Evolutionary conservation across 2,888 invertebrate species (phyloP).

Genomic region (Drosophila nigritarsus): DNA sequence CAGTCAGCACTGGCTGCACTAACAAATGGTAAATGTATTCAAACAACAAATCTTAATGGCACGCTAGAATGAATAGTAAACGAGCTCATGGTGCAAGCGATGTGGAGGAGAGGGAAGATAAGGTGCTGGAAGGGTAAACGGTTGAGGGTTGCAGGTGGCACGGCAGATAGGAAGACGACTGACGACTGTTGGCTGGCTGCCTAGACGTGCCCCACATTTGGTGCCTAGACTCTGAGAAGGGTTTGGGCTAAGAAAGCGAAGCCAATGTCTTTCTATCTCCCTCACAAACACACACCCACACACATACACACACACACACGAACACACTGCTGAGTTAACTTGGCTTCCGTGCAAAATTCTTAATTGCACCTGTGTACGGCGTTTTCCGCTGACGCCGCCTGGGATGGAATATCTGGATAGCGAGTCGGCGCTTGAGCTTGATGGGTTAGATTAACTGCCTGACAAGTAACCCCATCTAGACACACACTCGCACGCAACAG

Average conservation of each 20-base stretch:
- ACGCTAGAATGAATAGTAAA: conserved; percentile 80
- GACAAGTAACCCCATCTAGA: conserved; percentile 77
- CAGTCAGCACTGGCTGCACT: conserved; percentile 61
- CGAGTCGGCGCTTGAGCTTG: conserved; percentile 64
- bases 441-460: conserved; percentile 83
- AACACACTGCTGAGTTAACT: conserved; percentile 64
- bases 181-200: conserved; percentile 48
- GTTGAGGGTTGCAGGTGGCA: conserved; percentile 28
- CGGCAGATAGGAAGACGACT: conserved; percentile 46
- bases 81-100: conserved; percentile 49
- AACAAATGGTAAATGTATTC: conserved; percentile 80
- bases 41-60: conserved; percentile 81
- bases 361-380: conserved; percentile 81
- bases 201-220: conserved; percentile 22
- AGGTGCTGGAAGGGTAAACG: conserved; percentile 27
- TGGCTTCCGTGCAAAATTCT: conserved; percentile 81
- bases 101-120: conserved; percentile 3
- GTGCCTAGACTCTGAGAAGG: neutral
- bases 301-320: conserved; percentile 6
- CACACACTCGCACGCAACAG: conserved; percentile 28
- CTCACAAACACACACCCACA: neutral
- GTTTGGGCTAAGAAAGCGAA: conserved; percentile 12
- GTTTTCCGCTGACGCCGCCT: conserved; percentile 77
- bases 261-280: neutral
- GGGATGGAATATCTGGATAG: conserved; percentile 71